A percentile compares a stretch with the other conserved stretches of the same genome.
These are phyloP conservation scores for Sclerurus mexicanus DNA, from an alignment of 2,113 vertebrate genomes.

Conservation along the genomic window DNA sequence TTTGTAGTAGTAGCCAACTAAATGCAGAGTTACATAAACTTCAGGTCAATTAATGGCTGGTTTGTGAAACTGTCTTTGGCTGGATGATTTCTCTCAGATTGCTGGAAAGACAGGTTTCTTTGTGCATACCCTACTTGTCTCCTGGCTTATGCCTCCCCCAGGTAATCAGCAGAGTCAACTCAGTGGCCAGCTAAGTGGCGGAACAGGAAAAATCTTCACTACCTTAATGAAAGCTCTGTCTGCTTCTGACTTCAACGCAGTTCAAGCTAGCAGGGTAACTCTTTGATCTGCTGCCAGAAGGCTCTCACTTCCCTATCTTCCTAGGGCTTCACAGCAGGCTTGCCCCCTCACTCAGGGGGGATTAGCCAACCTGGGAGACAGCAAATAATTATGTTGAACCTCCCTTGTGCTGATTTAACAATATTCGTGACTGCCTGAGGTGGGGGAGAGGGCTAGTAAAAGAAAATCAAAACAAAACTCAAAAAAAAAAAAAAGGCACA, in stretches of 20 bases:
- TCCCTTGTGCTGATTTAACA: background rate
- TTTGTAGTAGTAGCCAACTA: background rate
- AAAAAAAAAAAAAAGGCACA: background rate
- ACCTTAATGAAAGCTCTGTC: background rate
- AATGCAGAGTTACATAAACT: background rate
- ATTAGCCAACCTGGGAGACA: background rate
- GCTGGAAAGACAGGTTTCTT: background rate
- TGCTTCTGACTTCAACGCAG: background rate
- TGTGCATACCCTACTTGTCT: background rate
- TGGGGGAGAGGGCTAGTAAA: background rate
- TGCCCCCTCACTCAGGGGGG: background rate
- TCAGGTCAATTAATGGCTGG: fast-evolving
- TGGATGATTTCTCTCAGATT: background rate
- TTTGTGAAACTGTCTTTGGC: background rate
- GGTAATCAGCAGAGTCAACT: background rate
- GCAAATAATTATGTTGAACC: background rate
- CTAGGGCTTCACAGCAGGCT: background rate
- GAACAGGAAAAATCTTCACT: background rate
- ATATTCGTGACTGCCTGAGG: background rate
- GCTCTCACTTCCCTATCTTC: background rate
- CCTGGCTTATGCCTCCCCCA: background rate
- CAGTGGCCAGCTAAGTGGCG: background rate
- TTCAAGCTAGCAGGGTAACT: background rate
- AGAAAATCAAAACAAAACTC: background rate
- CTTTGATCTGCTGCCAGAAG: slow-evolving; percentile 42